Evolutionary conservation across 2,797 vertebrate species (phyloP), one percentile per base, ranked within the genome.

Genomic region (Pangasius macronema): DNA sequence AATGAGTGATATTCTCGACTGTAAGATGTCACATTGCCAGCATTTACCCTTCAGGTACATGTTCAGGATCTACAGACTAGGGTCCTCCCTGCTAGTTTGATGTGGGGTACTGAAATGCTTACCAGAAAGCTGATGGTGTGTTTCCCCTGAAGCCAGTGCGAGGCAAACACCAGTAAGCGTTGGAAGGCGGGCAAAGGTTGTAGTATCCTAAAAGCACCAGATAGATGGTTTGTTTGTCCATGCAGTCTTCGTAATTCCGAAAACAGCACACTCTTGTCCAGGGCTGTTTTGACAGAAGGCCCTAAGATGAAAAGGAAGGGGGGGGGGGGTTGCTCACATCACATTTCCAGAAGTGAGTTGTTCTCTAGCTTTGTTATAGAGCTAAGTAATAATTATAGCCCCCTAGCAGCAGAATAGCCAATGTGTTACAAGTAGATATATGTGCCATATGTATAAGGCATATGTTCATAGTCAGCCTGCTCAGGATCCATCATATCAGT

Each of bases 311-410:
- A n/a, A n/a, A n/a, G 36, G 36, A 2, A 2, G 36, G 36, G 36
- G 36, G 36, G 36, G 36, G 36, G 36, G 36, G 36, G 36, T 36
- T 36, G 36, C 36, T 36, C 36, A 36, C 36, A 36, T 1, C 36
- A 36, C 36, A 36, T 27, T 24, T 49, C 39, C 72, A 49, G 70
- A 46, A 46, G 72, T 49, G 39, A 75, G 24, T 10, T 49, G 42
- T 73, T 75, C 49, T 49, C 42, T 24, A 51, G n/a, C 75, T 55
- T 27, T 4, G 6, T 77, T 55, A 33, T 33, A 3, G 14, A 33
- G 8, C n/a, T 77, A 30, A 55, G 16, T 77, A 33, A 77, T 77
- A 77, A 33, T 77, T 77, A 77, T 77, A 53, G 75, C 6, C 55
- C 22, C 39, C 39, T 73, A 46, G 39, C 16, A 73, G 36, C 20